phyloP scores from a whole-genome alignment of 2,797 vertebrate species.

The Helarctos malayanus region DNA sequence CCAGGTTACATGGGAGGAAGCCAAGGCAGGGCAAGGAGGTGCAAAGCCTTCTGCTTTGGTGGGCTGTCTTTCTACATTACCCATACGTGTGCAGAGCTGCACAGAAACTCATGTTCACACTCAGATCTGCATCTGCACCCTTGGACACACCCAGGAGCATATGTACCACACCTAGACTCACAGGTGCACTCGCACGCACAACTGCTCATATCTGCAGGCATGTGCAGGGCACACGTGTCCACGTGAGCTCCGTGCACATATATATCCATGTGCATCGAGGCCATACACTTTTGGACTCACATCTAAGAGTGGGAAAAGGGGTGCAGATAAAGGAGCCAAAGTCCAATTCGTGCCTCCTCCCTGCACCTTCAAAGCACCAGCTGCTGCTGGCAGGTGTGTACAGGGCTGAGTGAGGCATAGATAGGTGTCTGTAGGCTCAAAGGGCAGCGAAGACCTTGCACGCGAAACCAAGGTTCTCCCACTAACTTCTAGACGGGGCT shows the following conservation, averaged over 20 bases:
- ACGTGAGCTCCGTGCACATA: rapidly evolving
- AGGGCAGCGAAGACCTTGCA: neutral
- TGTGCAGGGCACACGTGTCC: rapidly evolving
- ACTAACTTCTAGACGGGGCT: neutral
- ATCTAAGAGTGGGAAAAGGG: neutral
- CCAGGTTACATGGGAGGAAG: neutral
- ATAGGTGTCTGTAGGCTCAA: neutral
- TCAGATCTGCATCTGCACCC: neutral
- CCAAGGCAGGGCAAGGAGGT: neutral
- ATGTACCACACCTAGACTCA: neutral
- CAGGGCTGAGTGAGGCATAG: neutral
- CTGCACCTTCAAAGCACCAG: neutral
- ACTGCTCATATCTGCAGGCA: rapidly evolving
- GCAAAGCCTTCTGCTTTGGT: neutral
- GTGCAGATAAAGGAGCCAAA: neutral
- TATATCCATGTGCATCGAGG: neutral
- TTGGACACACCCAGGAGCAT: neutral
- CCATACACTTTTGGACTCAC: neutral
- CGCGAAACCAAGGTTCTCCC: neutral
- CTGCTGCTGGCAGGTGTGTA: neutral
- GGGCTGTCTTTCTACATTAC: neutral
- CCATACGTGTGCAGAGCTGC: neutral
- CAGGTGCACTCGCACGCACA: neutral
- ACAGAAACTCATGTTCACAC: neutral
- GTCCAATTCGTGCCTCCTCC: neutral